phyloP scores from a whole-genome alignment of 2,888 invertebrate species.

The Venustoraphidia nigricollis region DNA sequence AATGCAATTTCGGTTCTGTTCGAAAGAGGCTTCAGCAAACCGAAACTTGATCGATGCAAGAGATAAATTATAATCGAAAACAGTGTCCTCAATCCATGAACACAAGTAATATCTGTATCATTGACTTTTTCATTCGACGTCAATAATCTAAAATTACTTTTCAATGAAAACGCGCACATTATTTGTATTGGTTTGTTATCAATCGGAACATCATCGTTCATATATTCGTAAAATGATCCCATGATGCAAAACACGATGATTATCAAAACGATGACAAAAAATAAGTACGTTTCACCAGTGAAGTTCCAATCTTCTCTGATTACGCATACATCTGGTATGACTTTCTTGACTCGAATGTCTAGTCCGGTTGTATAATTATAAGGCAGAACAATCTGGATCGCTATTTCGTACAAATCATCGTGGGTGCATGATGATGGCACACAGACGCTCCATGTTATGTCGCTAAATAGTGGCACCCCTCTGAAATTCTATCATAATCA shows the following conservation, averaged over 20 bases:
- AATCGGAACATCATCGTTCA: neutral
- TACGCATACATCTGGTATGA: too few relatives aligned
- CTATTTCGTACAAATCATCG: conserved; percentile 28
- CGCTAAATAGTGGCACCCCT: conserved; percentile 9
- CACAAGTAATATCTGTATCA: conserved; percentile 1
- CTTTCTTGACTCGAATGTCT: conserved; percentile 1
- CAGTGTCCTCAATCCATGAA: conserved; percentile 6
- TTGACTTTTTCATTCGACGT: too few relatives aligned
- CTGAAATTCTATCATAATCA: conserved; percentile 1
- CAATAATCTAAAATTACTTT: neutral
- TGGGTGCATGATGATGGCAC: conserved; percentile 40
- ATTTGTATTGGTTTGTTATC: neutral
- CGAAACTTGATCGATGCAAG: conserved; percentile 6
- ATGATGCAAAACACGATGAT: neutral
- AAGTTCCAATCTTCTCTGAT: too few relatives aligned
- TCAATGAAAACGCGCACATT: neutral
- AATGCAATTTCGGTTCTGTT: conserved; percentile 7
- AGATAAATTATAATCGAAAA: conserved; percentile 7
- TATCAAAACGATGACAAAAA: neutral
- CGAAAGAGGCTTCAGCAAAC: conserved; percentile 7
- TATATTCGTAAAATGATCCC: neutral
- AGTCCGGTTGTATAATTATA: conserved; percentile 8
- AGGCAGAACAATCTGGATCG: conserved; percentile 12
- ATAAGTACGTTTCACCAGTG: neutral
- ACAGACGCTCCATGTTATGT: conserved; percentile 41